These are phyloP conservation scores for Sclerodermus sp. DNA, from an alignment of 2,888 invertebrate species.

Conservation along the genomic window DNA sequence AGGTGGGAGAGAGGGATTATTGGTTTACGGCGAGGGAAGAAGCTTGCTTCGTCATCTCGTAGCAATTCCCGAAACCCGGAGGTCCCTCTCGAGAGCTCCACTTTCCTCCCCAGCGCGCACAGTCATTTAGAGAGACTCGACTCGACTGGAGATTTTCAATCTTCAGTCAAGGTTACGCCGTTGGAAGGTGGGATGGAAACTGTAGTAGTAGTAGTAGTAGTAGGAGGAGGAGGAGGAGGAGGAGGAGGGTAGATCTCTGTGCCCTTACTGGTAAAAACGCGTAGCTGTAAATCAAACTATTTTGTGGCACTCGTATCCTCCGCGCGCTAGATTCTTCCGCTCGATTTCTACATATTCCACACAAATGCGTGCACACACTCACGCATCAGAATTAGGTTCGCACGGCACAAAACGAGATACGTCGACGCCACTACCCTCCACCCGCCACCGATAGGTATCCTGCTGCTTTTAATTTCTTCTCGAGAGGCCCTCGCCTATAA, in stretches of 20 bases:
- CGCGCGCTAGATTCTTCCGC: no score
- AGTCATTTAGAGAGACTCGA: conserved; percentile 31
- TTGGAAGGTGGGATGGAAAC: no score
- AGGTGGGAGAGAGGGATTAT: conserved; percentile 24
- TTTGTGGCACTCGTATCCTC: background rate
- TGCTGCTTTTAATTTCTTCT: background rate
- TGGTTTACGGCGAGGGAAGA: conserved; percentile 38
- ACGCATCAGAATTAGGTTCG: no score
- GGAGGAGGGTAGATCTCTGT: no score
- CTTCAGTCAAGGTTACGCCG: conserved; percentile 31
- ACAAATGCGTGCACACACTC: no score
- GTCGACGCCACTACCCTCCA: no score
- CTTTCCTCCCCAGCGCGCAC: conserved; percentile 30
- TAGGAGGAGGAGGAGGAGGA: conserved; percentile 9
- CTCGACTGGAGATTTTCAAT: conserved; percentile 30
- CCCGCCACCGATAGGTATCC: background rate
- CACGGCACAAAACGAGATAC: no score
- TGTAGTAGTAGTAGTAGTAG: no score
- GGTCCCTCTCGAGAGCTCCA: conserved; percentile 16
- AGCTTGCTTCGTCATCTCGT: conserved; percentile 46
- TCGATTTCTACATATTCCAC: no score
- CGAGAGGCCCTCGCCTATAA: background rate
- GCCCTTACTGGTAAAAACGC: background rate
- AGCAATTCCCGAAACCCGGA: conserved; percentile 42
- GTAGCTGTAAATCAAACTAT: background rate